These are phyloP conservation scores for Planococcus citri DNA, from an alignment of 1,140 invertebrate genomes.

Conservation along the genomic window DNA sequence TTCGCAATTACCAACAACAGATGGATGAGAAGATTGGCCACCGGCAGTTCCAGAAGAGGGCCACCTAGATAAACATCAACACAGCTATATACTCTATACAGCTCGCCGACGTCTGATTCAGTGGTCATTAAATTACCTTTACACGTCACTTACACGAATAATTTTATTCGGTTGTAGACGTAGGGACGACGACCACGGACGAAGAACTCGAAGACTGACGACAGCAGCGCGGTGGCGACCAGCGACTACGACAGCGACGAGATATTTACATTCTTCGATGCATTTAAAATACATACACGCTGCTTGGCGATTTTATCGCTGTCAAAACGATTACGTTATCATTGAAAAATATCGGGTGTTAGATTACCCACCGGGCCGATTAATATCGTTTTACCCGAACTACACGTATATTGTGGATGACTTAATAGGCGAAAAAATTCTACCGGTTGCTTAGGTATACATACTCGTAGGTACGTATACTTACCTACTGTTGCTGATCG, in stretches of 20 bases:
- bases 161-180: background rate
- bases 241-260: no score
- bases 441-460: no score
- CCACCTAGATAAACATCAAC: constrained; percentile 4
- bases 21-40: constrained; percentile 6
- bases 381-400: background rate
- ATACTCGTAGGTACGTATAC: no score
- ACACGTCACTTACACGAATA: background rate
- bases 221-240: no score
- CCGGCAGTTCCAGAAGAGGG: constrained; percentile 4
- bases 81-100: background rate
- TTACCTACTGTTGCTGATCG: no score
- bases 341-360: constrained; percentile 5
- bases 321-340: constrained; percentile 6
- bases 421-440: no score
- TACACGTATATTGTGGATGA: no score
- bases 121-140: constrained; percentile 7
- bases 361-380: background rate
- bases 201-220: no score
- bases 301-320: background rate
- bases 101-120: background rate
- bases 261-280: background rate
- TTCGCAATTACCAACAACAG: constrained; percentile 6
- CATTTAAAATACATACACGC: background rate
- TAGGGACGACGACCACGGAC: no score